Conservation (phyloP, 2,888 invertebrate species). For the Mythimna ferrago region DNA sequence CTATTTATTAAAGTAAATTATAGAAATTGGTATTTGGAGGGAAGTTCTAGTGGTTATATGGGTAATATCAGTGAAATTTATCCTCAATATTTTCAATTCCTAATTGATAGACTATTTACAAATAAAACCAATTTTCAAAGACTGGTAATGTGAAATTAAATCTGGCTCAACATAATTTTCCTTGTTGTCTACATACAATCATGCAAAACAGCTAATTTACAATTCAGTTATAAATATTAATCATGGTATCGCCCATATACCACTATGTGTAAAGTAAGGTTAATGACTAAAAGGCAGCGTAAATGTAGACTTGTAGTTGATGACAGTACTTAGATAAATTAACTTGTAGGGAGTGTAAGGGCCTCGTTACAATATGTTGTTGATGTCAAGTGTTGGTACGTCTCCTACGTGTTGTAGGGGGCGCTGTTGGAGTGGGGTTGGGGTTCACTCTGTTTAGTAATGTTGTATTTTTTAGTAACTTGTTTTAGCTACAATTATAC, state of each 20-base stretch:
- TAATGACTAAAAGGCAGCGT: conserved; percentile 62
- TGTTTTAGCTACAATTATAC: conserved; percentile 6
- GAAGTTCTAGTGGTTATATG: conserved; percentile 43
- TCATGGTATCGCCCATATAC: conserved; percentile 36
- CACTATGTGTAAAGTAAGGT: conserved; percentile 50
- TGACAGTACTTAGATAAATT: conserved; percentile 81
- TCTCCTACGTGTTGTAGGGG: conserved; percentile 49
- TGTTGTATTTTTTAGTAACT: not conserved
- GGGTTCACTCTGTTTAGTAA: conserved; percentile 50
- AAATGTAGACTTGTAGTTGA: conserved; percentile 62
- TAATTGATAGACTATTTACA: not conserved
- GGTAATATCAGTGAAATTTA: conserved; percentile 33
- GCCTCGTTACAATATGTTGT: conserved; percentile 66
- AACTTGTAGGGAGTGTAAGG: conserved; percentile 65
- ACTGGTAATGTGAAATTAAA: not conserved
- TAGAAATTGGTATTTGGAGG: conserved; percentile 50
- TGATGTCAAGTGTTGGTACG: conserved; percentile 63
- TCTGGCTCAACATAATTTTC: not conserved
- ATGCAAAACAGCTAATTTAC: conserved; percentile 27
- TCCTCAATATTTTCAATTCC: conserved; percentile 6
- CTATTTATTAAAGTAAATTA: conserved; percentile 65
- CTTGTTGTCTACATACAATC: conserved; percentile 33
- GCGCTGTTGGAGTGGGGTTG: conserved; percentile 32
- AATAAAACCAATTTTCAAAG: not conserved
- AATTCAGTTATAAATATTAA: conserved; percentile 16